Evolutionary conservation across 2,888 invertebrate genomes (phyloP).

Genomic region (Bellardia bayeri): DNA sequence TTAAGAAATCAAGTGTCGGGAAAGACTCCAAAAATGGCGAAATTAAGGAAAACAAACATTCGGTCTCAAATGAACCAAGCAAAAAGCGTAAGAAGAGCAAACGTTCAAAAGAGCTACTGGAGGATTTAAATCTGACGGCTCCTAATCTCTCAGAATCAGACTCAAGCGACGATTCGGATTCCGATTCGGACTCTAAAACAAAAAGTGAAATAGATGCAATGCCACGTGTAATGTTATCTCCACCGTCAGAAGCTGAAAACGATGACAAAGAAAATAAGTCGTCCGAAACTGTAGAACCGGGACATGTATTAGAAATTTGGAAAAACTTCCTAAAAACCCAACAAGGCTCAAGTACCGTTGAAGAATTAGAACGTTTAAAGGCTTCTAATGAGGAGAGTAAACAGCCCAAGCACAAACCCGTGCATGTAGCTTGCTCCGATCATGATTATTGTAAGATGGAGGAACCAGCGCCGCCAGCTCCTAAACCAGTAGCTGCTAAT

Average conservation of each 20-base stretch:
- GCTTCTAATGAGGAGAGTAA: constrained; percentile 69
- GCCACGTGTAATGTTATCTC: constrained; percentile 82
- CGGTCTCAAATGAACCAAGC: constrained; percentile 74
- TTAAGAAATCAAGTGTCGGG: not conserved
- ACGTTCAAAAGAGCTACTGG: constrained; percentile 82
- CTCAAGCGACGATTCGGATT: constrained; percentile 87
- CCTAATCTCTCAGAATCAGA: constrained; percentile 94
- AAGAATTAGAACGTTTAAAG: constrained; percentile 62
- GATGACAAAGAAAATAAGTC: constrained; percentile 72
- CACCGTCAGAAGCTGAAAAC: constrained; percentile 81
- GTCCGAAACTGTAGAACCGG: constrained; percentile 54
- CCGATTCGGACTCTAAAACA: constrained; percentile 77
- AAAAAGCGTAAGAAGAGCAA: constrained; percentile 82
- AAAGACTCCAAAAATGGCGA: constrained; percentile 45
- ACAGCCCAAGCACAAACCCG: constrained; percentile 80
- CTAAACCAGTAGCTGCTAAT: constrained; percentile 75
- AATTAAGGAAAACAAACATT: constrained; percentile 33
- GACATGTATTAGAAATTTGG: constrained; percentile 80
- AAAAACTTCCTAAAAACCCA: constrained; percentile 81
- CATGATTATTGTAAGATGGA: constrained; percentile 90
- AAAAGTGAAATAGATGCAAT: constrained; percentile 76
- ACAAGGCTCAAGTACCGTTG: constrained; percentile 73
- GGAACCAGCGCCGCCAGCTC: constrained; percentile 76
- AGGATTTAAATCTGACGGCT: constrained; percentile 91
- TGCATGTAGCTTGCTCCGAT: constrained; percentile 88